Evolutionary conservation across 2,113 vertebrate species (phyloP).

Genomic region (Strix uralensis): DNA sequence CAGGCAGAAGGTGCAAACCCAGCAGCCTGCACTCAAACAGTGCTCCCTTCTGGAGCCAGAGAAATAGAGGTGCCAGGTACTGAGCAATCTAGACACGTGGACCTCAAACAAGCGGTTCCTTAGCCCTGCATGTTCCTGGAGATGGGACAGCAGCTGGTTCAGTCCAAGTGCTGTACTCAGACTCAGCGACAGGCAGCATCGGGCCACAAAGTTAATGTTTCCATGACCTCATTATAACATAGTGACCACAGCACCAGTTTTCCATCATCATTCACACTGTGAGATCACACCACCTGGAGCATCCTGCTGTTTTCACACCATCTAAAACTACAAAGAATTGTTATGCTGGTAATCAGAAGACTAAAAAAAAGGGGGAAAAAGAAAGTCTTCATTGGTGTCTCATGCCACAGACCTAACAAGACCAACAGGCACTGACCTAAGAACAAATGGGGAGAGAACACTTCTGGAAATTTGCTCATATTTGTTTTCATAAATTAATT

Average conservation of each 20-base stretch:
- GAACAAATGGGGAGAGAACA: background rate
- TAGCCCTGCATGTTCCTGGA: fast-evolving
- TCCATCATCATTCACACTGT: background rate
- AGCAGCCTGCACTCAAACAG: background rate
- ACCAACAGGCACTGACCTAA: background rate
- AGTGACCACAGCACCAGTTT: background rate
- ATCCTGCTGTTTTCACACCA: background rate
- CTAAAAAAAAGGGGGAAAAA: no score
- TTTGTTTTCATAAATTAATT: background rate
- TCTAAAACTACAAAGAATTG: background rate
- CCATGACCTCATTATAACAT: background rate
- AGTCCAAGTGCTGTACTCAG: fast-evolving
- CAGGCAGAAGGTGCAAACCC: background rate
- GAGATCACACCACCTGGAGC: fast-evolving
- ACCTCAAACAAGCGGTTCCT: fast-evolving
- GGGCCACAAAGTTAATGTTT: background rate
- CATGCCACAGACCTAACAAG: background rate
- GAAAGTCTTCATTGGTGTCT: background rate
- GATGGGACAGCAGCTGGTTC: fast-evolving
- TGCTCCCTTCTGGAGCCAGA: background rate
- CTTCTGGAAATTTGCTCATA: background rate
- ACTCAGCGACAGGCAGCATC: fast-evolving
- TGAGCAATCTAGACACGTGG: fast-evolving
- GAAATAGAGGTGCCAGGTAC: background rate
- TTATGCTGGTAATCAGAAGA: background rate